Percentiles rank a stretch among this genome's conserved stretches.
Evolutionary conservation across 64 coral and sea anemone genomes (phyloP).

Genomic region (Porites australiensis): DNA sequence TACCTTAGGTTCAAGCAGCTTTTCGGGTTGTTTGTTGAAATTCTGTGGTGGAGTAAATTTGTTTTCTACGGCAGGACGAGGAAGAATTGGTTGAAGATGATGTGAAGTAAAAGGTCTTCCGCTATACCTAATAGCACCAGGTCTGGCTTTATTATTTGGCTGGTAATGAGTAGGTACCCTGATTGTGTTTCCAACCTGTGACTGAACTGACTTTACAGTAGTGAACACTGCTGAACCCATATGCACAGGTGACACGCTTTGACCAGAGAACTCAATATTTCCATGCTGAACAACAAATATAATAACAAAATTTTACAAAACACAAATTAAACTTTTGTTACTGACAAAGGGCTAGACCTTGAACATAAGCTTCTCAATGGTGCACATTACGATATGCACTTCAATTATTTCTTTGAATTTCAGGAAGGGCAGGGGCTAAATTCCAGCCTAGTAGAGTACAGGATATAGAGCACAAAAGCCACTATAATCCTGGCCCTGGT

Average conservation of each 20-base stretch:
- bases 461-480: too few relatives aligned
- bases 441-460: too few relatives aligned
- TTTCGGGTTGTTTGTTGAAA: background rate
- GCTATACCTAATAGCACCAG: slow-evolving; percentile 3
- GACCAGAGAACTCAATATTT: slow-evolving; percentile 22
- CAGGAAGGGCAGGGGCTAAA: too few relatives aligned
- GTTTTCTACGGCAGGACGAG: slow-evolving; percentile 12
- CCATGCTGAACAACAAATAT: background rate
- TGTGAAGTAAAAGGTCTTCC: slow-evolving; percentile 6
- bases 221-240: slow-evolving; percentile 15
- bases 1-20: slow-evolving; percentile 46
- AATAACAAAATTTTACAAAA: background rate
- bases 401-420: too few relatives aligned
- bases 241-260: background rate
- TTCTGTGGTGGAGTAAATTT: background rate
- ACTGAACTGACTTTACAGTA: slow-evolving; percentile 3
- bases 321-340: background rate
- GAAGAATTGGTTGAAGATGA: slow-evolving; percentile 52
- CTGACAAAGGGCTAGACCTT: too few relatives aligned
- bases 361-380: too few relatives aligned
- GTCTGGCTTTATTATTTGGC: slow-evolving; percentile 4
- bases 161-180: slow-evolving; percentile 21
- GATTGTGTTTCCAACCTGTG: background rate
- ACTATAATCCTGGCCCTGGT: too few relatives aligned
- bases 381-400: too few relatives aligned